phyloP scores from a whole-genome alignment of 2,113 vertebrate species.

The Lepidothrix coronata region DNA sequence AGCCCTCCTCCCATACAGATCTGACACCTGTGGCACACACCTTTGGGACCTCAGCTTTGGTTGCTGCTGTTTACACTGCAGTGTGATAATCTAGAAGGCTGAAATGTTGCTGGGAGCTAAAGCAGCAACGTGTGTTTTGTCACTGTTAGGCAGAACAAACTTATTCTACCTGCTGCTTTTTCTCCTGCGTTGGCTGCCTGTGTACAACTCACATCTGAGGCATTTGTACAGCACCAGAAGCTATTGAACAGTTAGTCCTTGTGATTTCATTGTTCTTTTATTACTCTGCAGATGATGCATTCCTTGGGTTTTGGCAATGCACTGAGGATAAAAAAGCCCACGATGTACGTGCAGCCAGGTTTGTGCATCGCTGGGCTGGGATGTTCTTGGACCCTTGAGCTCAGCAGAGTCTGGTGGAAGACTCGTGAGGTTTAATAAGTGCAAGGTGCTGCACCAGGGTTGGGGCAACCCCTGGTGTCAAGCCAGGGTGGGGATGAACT shows the following conservation, averaged over 20 bases:
- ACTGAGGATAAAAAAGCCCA: not conserved
- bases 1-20: not conserved
- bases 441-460: not conserved
- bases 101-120: not conserved
- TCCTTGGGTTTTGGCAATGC: not conserved
- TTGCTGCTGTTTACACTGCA: not conserved
- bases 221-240: not conserved
- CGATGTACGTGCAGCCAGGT: not conserved
- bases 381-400: not conserved
- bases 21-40: not conserved
- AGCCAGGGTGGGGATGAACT: not conserved
- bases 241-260: not conserved
- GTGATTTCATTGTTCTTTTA: not conserved
- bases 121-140: not conserved
- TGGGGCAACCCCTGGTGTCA: not conserved
- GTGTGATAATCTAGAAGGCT: not conserved
- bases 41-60: not conserved
- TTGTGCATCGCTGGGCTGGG: not conserved
- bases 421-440: not conserved
- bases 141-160: not conserved
- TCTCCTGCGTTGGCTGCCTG: not conserved
- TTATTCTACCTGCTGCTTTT: not conserved
- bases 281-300: not conserved
- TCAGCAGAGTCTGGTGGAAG: not conserved
- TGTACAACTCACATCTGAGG: not conserved